Evolutionary conservation across 2,113 vertebrate genomes (phyloP).

Genomic region (Terrapene triunguis): DNA sequence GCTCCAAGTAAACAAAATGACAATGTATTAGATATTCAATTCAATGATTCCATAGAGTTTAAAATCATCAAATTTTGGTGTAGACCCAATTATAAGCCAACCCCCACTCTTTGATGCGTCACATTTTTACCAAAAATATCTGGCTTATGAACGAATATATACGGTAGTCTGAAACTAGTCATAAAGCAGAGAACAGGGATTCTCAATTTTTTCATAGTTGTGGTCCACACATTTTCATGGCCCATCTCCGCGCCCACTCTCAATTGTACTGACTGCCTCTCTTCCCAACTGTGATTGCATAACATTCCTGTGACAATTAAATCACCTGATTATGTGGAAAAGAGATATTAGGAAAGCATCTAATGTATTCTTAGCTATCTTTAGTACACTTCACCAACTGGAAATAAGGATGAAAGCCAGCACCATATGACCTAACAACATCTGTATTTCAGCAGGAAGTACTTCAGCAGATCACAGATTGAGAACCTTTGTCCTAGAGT

Average conservation of each 20-base stretch:
- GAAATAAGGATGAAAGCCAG: background rate
- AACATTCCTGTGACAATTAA: background rate
- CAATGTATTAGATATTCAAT: too few relatives aligned
- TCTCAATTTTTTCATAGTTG: background rate
- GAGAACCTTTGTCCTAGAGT: too few relatives aligned
- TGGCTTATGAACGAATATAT: too few relatives aligned
- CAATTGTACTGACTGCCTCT: background rate
- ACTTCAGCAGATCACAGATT: background rate
- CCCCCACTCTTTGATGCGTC: too few relatives aligned
- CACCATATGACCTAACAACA: background rate
- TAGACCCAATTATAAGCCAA: too few relatives aligned
- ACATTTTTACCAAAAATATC: too few relatives aligned
- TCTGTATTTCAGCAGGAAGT: fast-evolving
- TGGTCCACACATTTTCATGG: background rate
- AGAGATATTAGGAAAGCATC: background rate
- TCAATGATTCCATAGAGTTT: too few relatives aligned
- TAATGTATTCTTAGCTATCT: background rate
- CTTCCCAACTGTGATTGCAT: background rate
- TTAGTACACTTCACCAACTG: background rate
- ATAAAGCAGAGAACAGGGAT: background rate
- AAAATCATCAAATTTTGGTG: too few relatives aligned
- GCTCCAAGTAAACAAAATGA: too few relatives aligned
- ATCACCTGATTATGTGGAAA: background rate
- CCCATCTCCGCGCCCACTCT: background rate
- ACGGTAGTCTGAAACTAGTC: background rate